A percentile compares a stretch with the other conserved stretches of the same genome.
Conservation (phyloP, 2,797 vertebrate genomes). For the Falco berigora region DNA sequence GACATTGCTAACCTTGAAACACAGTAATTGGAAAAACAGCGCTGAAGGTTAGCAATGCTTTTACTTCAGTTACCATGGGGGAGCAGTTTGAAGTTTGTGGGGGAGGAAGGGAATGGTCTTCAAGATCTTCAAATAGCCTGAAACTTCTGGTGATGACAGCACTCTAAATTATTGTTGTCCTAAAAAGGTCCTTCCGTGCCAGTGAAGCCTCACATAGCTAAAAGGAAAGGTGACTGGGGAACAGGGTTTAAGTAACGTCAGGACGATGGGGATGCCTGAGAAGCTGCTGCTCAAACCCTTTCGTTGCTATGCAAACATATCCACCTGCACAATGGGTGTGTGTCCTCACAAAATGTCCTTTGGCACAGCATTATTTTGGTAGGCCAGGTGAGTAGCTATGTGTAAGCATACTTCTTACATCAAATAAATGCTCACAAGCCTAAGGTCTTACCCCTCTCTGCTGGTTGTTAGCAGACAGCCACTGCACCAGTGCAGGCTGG, state of each 20-base stretch:
- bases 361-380: background rate
- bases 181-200: constrained; percentile 19
- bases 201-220: background rate
- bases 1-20: background rate
- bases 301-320: background rate
- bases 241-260: background rate
- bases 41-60: background rate
- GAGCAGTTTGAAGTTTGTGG: background rate
- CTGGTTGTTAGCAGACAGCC: background rate
- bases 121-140: background rate
- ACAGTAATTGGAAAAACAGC: background rate
- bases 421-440: background rate
- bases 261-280: background rate
- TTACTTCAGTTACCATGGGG: background rate
- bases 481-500: background rate
- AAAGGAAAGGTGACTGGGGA: background rate
- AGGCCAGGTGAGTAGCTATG: background rate
- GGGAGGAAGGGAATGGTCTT: background rate
- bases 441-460: background rate
- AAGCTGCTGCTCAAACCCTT: background rate
- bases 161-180: background rate
- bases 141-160: background rate
- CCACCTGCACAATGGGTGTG: background rate
- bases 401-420: background rate
- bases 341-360: background rate